Evolutionary conservation across 2,113 vertebrate species (phyloP), one percentile per base, ranked within the genome.

Genomic region (Scatophagus argus): DNA sequence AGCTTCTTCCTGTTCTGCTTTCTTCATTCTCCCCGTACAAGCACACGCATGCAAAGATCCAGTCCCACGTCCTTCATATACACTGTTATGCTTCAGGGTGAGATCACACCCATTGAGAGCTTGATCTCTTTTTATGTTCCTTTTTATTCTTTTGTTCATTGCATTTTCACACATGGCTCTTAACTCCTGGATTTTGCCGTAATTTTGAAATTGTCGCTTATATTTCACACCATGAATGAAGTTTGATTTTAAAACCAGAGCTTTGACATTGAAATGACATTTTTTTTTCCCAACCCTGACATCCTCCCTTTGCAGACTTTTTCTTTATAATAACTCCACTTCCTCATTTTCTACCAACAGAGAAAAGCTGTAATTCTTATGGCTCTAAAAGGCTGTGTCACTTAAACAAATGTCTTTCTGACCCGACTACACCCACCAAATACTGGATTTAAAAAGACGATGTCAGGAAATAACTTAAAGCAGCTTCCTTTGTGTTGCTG

Each of bases 1-100:
- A 64, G 67, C 51, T 23, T 54, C 27, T 59, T 73, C 56, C 71
- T 73, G 74, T 60, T 60, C 71, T 41, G 54, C 52, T 64, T 44
- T 73, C 56, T 58, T 72, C 43, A 39, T 34, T 41, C 58, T 47
- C 46, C 38, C 59, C 52, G 52, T 43, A 36, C 46, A 31, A 23
- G 17, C 51, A 36, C n/a, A 21, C 14, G 47, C 32, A 59, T 19
- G 29, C 36, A 63, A 27, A 75, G 8, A n/a, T 34, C 2, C 7
- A 64, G 31, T 14, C 16, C 13, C 21, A 56, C 13, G 38, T 62
- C 39, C 66, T 55, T 11, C 31, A 13, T 23, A 31, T 34, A 29
- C 41, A 46, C 13, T 2, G 9, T n/a, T 3, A 31, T 31, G 29
- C 51, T 67, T 60, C 31, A 14, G 43, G 41, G 43, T 65, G 43